Evolutionary conservation across 2,797 vertebrate species (phyloP), one percentile per base, ranked within the genome.

Genomic region (Xenops minutus): DNA sequence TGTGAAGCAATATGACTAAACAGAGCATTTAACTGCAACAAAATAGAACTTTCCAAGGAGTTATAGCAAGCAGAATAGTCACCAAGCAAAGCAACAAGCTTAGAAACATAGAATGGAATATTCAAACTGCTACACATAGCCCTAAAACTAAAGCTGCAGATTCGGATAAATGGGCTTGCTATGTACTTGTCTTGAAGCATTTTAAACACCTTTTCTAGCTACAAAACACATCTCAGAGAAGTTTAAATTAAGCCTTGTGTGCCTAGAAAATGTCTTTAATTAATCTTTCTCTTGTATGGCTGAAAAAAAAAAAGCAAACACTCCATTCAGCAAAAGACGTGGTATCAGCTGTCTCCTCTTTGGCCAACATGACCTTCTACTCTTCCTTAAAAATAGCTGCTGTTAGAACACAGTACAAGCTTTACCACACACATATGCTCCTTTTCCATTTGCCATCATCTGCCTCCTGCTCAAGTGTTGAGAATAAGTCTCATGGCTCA

Each of bases 31-130:
- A 66, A 55, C 4, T 21, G 66, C 36, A 87, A 44, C 17, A 41
- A 41, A 55, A 9, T 27, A 75, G 59, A 39, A 8, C n/a, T 43
- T 86, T 78, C 8, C 24, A 82, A 54, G 36, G 66, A 68, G 19
- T 12, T 32, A 41, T 0, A 56, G 32, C 14, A 26, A 67, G 52
- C 3, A 26, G 0, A 0, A 20, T 1, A 68, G 22, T 24, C 34
- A 67, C 10, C 39, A 61, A 71, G 30, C 12, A 76, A 77, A 85
- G 14, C 5, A 77, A 14, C 5, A 73, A 39, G 11, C 7, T 48
- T 54, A 43, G 48, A 68, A 55, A 36, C 34, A 46, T 18, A 54
- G 26, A 75, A 55, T 36, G 26, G 8, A n/a, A n/a, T 73, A 75
- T 66, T 52, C 36, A 48, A 5, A 21, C 32, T 46, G 37, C 34